phyloP scores from a whole-genome alignment of 1,140 invertebrate genomes.

The Brachionus koreanus region DNA sequence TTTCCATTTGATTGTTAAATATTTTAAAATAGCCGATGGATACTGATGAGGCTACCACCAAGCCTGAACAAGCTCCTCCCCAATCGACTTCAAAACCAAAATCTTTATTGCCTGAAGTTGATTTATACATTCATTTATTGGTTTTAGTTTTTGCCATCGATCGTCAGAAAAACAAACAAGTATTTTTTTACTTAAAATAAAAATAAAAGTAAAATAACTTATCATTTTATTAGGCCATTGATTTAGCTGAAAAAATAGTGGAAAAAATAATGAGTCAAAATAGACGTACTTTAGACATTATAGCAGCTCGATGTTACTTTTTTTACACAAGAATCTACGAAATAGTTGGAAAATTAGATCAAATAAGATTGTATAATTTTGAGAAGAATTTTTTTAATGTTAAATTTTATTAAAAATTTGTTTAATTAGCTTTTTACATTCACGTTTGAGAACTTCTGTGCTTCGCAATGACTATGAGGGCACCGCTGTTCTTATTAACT shows the following conservation, averaged over 20 bases:
- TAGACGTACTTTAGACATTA: conserved; percentile 81
- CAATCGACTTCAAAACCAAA: conserved; percentile 56
- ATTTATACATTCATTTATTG: conserved; percentile 87
- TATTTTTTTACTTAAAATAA: conserved; percentile 45
- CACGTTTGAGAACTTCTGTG: conserved; percentile 84
- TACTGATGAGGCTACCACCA: conserved; percentile 58
- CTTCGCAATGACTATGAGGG: conserved; percentile 92
- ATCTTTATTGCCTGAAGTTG: conserved; percentile 81
- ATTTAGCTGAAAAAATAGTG: conserved; percentile 71
- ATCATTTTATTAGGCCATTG: conserved; percentile 56
- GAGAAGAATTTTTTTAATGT: conserved; percentile 1
- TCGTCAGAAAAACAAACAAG: conserved; percentile 59
- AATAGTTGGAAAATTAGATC: conserved; percentile 76
- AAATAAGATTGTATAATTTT: conserved; percentile 68
- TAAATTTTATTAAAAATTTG: conserved; percentile 10
- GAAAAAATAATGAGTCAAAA: conserved; percentile 81
- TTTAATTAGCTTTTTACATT: conserved; percentile 70
- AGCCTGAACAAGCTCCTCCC: conserved; percentile 60
- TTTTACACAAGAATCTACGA: conserved; percentile 91
- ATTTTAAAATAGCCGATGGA: conserved; percentile 62
- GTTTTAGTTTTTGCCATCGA: conserved; percentile 85
- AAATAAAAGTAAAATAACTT: not conserved
- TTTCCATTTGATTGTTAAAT: not conserved
- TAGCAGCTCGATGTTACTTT: conserved; percentile 94
- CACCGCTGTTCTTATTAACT: conserved; percentile 91